Conservation (phyloP, 2,113 vertebrate species). For the Taxidea taxus region DNA sequence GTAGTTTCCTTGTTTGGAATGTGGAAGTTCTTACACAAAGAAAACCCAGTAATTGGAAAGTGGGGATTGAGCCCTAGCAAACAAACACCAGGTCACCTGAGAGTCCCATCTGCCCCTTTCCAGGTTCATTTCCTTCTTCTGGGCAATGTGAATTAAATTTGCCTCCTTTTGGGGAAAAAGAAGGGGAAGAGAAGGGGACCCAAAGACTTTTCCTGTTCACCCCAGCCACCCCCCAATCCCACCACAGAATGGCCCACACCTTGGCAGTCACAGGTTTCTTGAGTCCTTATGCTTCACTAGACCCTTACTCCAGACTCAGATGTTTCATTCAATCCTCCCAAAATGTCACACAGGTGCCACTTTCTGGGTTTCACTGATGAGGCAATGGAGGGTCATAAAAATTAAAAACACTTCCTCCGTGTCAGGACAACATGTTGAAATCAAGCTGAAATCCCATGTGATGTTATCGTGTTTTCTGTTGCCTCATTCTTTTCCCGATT, state of each 20-base stretch:
- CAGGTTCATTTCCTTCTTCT: neutral
- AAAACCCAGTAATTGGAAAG: neutral
- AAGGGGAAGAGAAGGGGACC: neutral
- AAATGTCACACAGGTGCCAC: neutral
- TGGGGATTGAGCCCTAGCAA: neutral
- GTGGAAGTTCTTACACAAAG: neutral
- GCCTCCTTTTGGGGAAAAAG: neutral
- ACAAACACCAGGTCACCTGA: neutral
- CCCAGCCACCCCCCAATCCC: neutral
- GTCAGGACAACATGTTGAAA: neutral
- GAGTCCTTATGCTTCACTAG: neutral
- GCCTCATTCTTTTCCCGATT: neutral
- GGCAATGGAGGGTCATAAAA: neutral
- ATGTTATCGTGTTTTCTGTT: neutral
- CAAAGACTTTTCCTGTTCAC: neutral
- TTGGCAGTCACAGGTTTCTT: neutral
- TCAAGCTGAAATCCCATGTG: neutral
- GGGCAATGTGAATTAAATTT: neutral
- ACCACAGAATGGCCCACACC: neutral
- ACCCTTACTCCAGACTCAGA: neutral
- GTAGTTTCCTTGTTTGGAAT: neutral
- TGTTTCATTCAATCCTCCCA: neutral
- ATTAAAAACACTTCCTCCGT: neutral
- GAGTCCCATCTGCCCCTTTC: neutral
- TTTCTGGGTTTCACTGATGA: neutral